Base-by-base conservation (phyloP, 2,797 vertebrate genomes). In the Notamacropus eugenii region DNA sequence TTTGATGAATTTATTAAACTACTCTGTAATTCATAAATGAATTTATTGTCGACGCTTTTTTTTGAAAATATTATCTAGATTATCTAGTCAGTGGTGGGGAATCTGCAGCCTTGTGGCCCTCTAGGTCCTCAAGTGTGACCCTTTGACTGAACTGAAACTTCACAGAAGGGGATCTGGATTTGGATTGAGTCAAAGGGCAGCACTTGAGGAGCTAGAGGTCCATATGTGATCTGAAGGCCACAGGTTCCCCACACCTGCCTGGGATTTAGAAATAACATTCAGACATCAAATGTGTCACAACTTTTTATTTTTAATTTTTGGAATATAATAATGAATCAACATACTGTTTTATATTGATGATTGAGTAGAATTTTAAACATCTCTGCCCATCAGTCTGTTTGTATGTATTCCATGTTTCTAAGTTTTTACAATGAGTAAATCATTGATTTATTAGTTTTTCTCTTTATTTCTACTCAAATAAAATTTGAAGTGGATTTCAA, bases 401-500 rank as follows among this genome's bases (percentile, higher is more conserved):
- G 14, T 40, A 74, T 40, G 59, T 74, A 74, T 93, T 91, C 74
- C 91, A 87, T 94, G 4, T 58, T 92, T 87, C 74, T 54, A 95
- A 87, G 55, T 27, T 92, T 96, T 91, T 91, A 95, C 14, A 94
- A 82, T 90, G 29, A 34, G 52, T 54, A 93, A 52, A 29, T 87
- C 74, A 90, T 40, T 31, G 40, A 55, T 62, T 92, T 91, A 55
- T 27, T 93, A 74, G 92, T 52, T 91, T 93, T 10, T 2, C 5
- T 46, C 2, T 54, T 97, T 90, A 93, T 74, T 95, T 91, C 90
- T 34, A 34, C 82, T 95, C 19, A 90, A 58, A 95, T 92, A 91
- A 55, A 62, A 92, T 90, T 19, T 96, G n/a, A 54, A 95, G 82
- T 12, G 90, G 19, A 91, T 34, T 93, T 97, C 11, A 90, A 92